phyloP scores from a whole-genome alignment of 2,888 invertebrate genomes.

The Hypena proboscidalis region DNA sequence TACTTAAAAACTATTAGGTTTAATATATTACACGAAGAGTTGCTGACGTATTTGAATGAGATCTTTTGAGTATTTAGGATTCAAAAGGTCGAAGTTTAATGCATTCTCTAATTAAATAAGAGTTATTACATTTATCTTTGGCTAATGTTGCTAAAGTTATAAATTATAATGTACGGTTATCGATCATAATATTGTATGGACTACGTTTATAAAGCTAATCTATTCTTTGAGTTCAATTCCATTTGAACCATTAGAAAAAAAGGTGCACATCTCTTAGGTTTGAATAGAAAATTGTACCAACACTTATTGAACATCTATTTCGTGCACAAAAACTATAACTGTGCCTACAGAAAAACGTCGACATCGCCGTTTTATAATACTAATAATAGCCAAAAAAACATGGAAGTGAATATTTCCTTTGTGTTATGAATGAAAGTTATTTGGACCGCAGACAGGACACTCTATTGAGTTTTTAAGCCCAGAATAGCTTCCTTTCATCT shows the following conservation, averaged over 20 bases:
- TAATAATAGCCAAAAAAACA: conserved; percentile 16
- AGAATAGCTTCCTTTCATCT: conserved; percentile 46
- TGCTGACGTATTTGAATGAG: no score
- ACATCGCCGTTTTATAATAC: conserved; percentile 20
- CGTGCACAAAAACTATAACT: conserved; percentile 19
- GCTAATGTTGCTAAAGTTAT: no score
- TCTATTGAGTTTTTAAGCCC: conserved; percentile 41
- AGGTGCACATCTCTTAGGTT: no score
- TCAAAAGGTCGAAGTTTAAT: no score
- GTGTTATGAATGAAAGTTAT: conserved; percentile 34
- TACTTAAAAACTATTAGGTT: no score
- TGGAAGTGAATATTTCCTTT: conserved; percentile 26
- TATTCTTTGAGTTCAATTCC: neutral
- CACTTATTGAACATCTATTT: neutral
- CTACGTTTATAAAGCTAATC: no score
- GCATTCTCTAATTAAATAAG: no score
- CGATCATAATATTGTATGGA: no score
- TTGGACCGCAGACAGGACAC: conserved; percentile 19
- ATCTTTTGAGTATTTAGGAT: no score
- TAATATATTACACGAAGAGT: no score
- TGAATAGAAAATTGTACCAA: conserved; percentile 1
- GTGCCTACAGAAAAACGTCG: conserved; percentile 18
- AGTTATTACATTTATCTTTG: no score
- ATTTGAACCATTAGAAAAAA: neutral
- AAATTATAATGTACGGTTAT: no score